phyloP scores from a whole-genome alignment of 2,888 invertebrate species.

The Chalcis sispes region DNA sequence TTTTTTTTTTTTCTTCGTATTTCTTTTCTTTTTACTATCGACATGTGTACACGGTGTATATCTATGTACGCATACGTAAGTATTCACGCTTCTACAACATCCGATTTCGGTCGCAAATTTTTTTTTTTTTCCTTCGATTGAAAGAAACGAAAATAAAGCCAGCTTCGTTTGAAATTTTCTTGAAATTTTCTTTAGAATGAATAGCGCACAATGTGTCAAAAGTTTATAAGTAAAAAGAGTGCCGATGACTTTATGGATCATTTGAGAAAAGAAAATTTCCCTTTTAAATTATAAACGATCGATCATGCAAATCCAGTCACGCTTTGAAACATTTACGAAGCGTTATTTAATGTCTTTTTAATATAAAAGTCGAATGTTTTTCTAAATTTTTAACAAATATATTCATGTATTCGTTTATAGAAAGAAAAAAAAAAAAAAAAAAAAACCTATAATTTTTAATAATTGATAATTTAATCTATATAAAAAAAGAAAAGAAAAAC shows the following conservation, averaged over 20 bases:
- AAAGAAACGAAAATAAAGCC: neutral
- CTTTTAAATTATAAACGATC: constrained; percentile 44
- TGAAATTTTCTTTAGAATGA: too few species aligned
- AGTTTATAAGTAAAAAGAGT: constrained; percentile 5
- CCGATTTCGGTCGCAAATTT: constrained; percentile 9
- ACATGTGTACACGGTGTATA: neutral
- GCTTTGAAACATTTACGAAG: neutral
- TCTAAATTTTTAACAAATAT: too few species aligned
- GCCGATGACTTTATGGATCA: constrained; percentile 57
- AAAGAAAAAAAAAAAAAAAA: too few species aligned
- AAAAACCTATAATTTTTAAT: too few species aligned
- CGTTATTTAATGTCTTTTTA: neutral
- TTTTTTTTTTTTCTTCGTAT: constrained; percentile 15
- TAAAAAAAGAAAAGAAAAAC: too few species aligned
- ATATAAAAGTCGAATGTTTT: too few species aligned
- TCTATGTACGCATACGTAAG: neutral
- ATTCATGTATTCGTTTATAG: too few species aligned
- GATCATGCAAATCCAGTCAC: constrained; percentile 38
- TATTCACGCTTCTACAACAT: constrained; percentile 1
- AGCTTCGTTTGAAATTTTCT: too few species aligned
- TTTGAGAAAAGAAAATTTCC: constrained; percentile 36
- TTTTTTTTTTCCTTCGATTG: constrained; percentile 11
- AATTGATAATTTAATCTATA: too few species aligned
- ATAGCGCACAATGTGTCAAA: neutral
- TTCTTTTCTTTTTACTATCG: constrained; percentile 17